Evolutionary conservation across 2,113 vertebrate species (phyloP), one percentile per base, ranked within the genome.

Genomic region (Seriola dumerili): DNA sequence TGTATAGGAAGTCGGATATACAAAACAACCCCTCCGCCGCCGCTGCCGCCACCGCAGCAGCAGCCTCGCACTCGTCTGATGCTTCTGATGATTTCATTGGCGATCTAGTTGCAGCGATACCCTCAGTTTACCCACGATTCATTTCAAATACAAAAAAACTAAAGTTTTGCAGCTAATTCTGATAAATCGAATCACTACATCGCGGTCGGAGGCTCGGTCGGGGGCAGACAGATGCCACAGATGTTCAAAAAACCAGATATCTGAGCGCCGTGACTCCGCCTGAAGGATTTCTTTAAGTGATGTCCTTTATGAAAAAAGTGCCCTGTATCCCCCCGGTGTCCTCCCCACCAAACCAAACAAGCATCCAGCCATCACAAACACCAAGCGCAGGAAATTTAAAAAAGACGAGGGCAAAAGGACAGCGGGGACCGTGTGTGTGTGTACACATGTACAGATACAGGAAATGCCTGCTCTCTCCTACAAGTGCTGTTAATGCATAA

Each of bases 311-410:
- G 72, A 91, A 85, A 91, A 85, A 86, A 48, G 55, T 14, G 40
- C 50, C 70, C 36, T 54, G 40, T 63, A 78, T 63, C 76, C 55
- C 52, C 72, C 50, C 29, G 4, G 1, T 23, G 11, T 23, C 54
- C 57, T 40, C 32, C 59, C 65, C 57, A 85, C 64, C 55, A 68
- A 87, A 80, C 59, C 57, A 70, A 83, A 87, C 77, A 88, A 81
- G 81, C 76, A 83, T 32, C 74, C 84, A 81, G 85, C 78, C 81
- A 80, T 85, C 54, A 70, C 85, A 84, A 83, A 88, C 82, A 76
- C 65, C 58, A 69, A 85, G 84, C 17, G 72, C 91, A 91, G 92
- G 91, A 93, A 93, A 93, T 93, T 91, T 88, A 93, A 85, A 93
- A 88, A 87, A 70, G 72, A 72, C 7, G 68, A 64, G 89, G 85